Evolutionary conservation across 2,113 vertebrate species (phyloP).

Genomic region (Poeciliopsis occidentalis): DNA sequence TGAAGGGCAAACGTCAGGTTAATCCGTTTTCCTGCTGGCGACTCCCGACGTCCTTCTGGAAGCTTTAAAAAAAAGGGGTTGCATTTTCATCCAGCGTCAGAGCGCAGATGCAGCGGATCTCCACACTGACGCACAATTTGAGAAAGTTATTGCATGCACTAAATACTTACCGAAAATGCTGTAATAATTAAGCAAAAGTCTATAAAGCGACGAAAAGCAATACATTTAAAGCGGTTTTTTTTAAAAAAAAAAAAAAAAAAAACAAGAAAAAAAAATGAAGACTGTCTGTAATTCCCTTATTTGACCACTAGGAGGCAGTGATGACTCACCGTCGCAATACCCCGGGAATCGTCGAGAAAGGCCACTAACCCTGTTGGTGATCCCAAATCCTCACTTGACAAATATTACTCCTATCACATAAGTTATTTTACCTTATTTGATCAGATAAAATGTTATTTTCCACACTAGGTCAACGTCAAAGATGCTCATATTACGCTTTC

Average conservation of each 20-base stretch:
- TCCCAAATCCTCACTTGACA: too few species aligned
- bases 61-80: neutral
- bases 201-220: neutral
- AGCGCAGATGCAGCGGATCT: conserved; percentile 9
- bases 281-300: neutral
- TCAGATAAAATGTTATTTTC: too few species aligned
- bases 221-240: neutral
- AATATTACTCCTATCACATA: too few species aligned
- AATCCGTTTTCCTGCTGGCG: neutral
- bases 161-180: neutral
- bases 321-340: neutral
- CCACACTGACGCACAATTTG: neutral
- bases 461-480: too few species aligned
- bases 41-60: neutral
- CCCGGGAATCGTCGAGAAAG: neutral
- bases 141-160: neutral
- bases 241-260: neutral
- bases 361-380: too few species aligned
- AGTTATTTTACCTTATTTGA: too few species aligned
- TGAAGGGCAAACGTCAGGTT: neutral
- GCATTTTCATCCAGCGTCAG: neutral
- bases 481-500: too few species aligned
- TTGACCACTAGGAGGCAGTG: conserved; percentile 19
- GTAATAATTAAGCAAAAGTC: rapidly evolving
- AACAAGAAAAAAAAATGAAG: neutral